Conservation (phyloP, 1,140 invertebrate species). For the Ceratina japonica region DNA sequence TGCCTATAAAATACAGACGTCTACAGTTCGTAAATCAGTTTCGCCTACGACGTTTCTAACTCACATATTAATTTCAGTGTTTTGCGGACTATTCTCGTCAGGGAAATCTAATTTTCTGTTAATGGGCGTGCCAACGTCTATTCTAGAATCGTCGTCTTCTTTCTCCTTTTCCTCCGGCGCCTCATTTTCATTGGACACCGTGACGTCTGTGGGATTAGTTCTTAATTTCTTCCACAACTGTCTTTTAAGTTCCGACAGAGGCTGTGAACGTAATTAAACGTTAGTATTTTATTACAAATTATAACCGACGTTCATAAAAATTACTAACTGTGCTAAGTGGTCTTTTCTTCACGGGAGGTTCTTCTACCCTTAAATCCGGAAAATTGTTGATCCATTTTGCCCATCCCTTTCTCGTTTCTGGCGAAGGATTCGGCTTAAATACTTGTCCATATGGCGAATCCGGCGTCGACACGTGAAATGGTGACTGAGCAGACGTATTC, state of each 20-base stretch:
- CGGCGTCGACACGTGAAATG: constrained; percentile 79
- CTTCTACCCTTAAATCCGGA: constrained; percentile 72
- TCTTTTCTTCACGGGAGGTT: constrained; percentile 73
- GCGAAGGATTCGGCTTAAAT: constrained; percentile 79
- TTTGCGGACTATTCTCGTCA: constrained; percentile 57
- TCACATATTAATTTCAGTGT: constrained; percentile 69
- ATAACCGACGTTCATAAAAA: constrained; percentile 11
- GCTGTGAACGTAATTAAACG: constrained; percentile 74
- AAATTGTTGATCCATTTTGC: constrained; percentile 78
- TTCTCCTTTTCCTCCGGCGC: not conserved
- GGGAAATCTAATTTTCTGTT: constrained; percentile 70
- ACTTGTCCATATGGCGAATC: constrained; percentile 80
- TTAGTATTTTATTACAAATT: not conserved
- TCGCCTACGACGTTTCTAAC: constrained; percentile 9
- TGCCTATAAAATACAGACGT: constrained; percentile 53
- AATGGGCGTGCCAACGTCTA: constrained; percentile 28
- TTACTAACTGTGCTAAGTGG: constrained; percentile 76
- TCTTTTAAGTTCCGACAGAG: constrained; percentile 79
- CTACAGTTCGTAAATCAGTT: not conserved
- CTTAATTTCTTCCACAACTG: constrained; percentile 71
- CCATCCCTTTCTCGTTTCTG: constrained; percentile 78
- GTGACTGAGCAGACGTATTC: constrained; percentile 65
- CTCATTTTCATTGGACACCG: not conserved
- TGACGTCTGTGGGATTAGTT: not conserved
- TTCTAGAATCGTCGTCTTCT: not conserved